Evolutionary conservation across 53 echinoderm and acorn worm species (phyloP), one percentile per base, ranked within the genome.

Genomic region (Arbacia lixula): DNA sequence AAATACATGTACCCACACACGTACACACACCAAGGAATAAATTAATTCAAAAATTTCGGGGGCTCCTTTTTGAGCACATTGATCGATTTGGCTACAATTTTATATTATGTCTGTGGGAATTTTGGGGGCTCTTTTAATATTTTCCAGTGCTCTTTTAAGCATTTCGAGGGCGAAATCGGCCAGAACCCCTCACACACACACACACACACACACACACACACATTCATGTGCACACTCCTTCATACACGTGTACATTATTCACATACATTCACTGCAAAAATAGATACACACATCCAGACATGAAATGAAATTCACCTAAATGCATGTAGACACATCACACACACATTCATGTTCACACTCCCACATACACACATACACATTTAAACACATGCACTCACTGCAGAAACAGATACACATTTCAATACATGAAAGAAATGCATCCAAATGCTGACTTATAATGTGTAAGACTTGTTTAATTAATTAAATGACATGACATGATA

Each of bases 401-500:
- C n/a, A n/a, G n/a, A n/a, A n/a, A n/a, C n/a, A 14, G 14, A 46
- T 46, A 46, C 8, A 46, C 8, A 46, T 8, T 14, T 5, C 57
- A 56, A 56, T 11, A 56, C 10, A 56, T 21, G 20, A 11, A 5
- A 20, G 20, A 21, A 56, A 56, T 29, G 33, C 64, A 30, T 8
- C 4, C 31, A 64, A 33, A 64, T 33, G 9, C 4, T 6, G 5
- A 5, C 8, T 29, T 29, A 30, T 81, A 29, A 60, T 38, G 60
- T 81, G 82, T 81, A 81, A 81, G 63, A 81, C 82, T 81, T 61
- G 53, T 51, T 81, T 81, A 37, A 43, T 81, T 61, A 81, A 81
- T 81, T 81, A 61, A 81, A 81, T 64, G 82, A 81, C 63, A 60
- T 60, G 79, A 60, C 79, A 81, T 46, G 64, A 49, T 81, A 46